Conservation (phyloP, 2,113 vertebrate species). For the Protomyctophum bolini region DNA sequence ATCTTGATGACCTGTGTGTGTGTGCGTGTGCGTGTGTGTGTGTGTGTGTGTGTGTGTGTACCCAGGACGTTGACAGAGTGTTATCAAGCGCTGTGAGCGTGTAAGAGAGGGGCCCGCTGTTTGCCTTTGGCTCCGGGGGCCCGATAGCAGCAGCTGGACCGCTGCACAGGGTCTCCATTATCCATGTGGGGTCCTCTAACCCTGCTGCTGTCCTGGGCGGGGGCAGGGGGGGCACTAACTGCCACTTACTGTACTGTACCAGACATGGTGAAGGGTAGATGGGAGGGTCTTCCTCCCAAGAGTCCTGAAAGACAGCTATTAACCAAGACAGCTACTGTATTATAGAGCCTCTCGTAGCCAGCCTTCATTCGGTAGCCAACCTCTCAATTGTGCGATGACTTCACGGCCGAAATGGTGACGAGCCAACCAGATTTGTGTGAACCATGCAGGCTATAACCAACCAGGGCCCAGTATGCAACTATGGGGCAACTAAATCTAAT, state of each 20-base stretch:
- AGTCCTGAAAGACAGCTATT: constrained; percentile 25
- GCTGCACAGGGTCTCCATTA: constrained; percentile 52
- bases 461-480: no score
- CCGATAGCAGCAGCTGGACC: constrained; percentile 58
- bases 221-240: constrained; percentile 43
- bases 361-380: no score
- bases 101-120: constrained; percentile 42
- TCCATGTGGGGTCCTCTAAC: constrained; percentile 35
- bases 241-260: constrained; percentile 49
- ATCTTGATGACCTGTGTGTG: no score
- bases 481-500: no score
- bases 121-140: constrained; percentile 32
- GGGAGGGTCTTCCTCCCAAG: constrained; percentile 28
- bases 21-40: no score
- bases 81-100: constrained; percentile 30
- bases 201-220: constrained; percentile 26
- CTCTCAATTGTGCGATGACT: no score
- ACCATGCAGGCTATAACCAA: no score
- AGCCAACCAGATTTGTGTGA: no score
- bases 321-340: background rate
- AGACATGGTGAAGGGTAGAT: constrained; percentile 6
- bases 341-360: no score
- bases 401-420: no score
- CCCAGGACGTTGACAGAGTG: constrained; percentile 30
- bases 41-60: no score